Percentiles rank a stretch among this genome's conserved stretches.
These are phyloP conservation scores for Aegypius monachus DNA, from an alignment of 2,113 vertebrate species.

Conservation along the genomic window DNA sequence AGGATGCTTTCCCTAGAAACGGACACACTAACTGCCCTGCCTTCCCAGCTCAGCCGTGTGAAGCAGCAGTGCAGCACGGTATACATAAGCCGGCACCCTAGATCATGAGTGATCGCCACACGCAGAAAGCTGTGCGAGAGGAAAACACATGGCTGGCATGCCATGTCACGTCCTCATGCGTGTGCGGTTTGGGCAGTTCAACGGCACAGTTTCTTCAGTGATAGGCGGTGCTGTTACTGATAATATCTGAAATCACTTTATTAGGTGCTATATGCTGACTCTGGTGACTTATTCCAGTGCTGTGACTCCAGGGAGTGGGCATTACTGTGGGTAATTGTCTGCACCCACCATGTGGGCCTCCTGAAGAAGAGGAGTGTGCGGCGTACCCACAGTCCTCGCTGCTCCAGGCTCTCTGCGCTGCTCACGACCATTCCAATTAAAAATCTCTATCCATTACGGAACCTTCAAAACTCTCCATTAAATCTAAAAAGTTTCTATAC, in stretches of 20 bases:
- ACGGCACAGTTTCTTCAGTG: background rate
- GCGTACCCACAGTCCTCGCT: background rate
- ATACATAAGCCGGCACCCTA: rapidly evolving
- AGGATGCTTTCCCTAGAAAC: background rate
- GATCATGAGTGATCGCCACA: rapidly evolving
- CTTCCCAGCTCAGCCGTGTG: background rate
- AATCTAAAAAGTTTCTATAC: background rate
- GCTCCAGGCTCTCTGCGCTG: background rate
- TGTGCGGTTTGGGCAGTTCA: background rate
- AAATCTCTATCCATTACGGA: background rate
- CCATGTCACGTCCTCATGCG: rapidly evolving
- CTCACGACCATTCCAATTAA: background rate
- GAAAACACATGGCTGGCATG: background rate
- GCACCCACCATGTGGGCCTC: background rate
- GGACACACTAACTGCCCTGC: background rate
- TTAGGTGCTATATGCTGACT: background rate
- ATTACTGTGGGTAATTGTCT: background rate
- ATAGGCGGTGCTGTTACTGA: background rate
- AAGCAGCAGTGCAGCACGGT: background rate
- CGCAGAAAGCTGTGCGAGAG: too few species aligned
- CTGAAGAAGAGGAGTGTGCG: background rate
- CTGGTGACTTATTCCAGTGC: background rate
- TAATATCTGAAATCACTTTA: background rate
- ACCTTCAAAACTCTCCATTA: background rate
- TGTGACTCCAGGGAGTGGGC: background rate